phyloP scores from a whole-genome alignment of 2,888 invertebrate genomes.

The Chymomyza caudatula region DNA sequence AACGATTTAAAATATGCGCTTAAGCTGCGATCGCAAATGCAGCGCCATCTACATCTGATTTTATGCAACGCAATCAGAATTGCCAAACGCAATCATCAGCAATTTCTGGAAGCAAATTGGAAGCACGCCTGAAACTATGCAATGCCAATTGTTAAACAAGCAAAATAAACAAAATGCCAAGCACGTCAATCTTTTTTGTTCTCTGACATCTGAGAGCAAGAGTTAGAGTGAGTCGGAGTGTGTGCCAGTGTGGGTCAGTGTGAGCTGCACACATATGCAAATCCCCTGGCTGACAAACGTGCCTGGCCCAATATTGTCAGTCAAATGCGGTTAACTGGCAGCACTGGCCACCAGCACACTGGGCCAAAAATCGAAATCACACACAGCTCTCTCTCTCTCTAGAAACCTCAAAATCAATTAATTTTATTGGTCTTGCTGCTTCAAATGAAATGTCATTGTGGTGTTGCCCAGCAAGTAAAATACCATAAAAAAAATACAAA shows the following conservation, averaged over 20 bases:
- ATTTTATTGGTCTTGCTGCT: slow-evolving; percentile 57
- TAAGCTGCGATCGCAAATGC: not conserved
- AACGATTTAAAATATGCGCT: too few species aligned
- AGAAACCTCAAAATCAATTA: slow-evolving; percentile 66
- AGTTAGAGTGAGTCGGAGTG: not conserved
- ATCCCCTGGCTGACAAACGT: not conserved
- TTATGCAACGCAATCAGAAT: not conserved
- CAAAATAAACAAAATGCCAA: not conserved
- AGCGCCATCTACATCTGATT: not conserved
- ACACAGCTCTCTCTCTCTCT: not conserved
- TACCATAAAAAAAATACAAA: not conserved
- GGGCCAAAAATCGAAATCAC: slow-evolving; percentile 38
- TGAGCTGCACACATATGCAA: not conserved
- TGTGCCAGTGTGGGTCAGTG: not conserved
- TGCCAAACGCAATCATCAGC: not conserved
- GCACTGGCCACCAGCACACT: slow-evolving; percentile 3
- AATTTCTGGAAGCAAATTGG: not conserved
- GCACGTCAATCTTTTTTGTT: not conserved
- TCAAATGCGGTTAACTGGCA: slow-evolving; percentile 37
- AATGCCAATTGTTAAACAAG: not conserved
- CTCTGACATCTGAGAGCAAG: not conserved
- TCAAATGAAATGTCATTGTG: slow-evolving; percentile 60
- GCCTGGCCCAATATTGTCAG: slow-evolving; percentile 13
- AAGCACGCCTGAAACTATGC: not conserved
- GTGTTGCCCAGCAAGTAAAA: slow-evolving; percentile 12